Percentiles rank a stretch among this genome's conserved stretches.
Conservation (phyloP, 1,140 invertebrate genomes). For the Rhysida immarginata region DNA sequence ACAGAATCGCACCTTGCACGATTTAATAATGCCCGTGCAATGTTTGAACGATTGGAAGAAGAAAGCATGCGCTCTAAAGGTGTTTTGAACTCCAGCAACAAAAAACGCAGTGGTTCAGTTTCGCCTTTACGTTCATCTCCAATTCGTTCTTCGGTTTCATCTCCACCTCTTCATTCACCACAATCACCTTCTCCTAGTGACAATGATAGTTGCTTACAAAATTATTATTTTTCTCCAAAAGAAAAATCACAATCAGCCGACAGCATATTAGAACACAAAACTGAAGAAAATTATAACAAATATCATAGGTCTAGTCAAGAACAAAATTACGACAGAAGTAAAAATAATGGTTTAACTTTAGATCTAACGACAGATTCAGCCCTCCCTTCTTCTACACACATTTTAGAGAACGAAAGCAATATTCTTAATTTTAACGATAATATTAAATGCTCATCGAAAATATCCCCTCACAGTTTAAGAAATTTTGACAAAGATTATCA, state of each 20-base stretch:
- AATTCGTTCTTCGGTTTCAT: slow-evolving; percentile 6
- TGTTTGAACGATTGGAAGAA: slow-evolving; percentile 81
- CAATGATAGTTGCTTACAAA: background rate
- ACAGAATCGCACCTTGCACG: slow-evolving; percentile 74
- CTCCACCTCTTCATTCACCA: slow-evolving; percentile 2
- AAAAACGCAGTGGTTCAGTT: slow-evolving; percentile 11
- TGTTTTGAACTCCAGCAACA: background rate
- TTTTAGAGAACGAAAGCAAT: no score
- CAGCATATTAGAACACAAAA: slow-evolving; percentile 3
- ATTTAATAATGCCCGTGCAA: slow-evolving; percentile 78
- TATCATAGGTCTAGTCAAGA: background rate
- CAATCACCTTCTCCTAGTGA: slow-evolving; percentile 1
- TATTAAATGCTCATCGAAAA: no score
- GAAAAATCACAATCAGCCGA: slow-evolving; percentile 10
- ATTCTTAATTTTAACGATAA: no score
- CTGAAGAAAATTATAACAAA: background rate
- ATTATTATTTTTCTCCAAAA: background rate
- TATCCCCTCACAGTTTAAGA: no score
- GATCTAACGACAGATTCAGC: no score
- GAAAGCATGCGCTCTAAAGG: slow-evolving; percentile 33
- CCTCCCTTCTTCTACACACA: no score
- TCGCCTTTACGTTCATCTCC: slow-evolving; percentile 14
- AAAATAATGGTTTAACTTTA: no score
- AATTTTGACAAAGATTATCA: no score
- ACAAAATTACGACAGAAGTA: no score